These are phyloP conservation scores for Drosophila nr. fundita DNA, from an alignment of 2,888 invertebrate species.

Conservation along the genomic window DNA sequence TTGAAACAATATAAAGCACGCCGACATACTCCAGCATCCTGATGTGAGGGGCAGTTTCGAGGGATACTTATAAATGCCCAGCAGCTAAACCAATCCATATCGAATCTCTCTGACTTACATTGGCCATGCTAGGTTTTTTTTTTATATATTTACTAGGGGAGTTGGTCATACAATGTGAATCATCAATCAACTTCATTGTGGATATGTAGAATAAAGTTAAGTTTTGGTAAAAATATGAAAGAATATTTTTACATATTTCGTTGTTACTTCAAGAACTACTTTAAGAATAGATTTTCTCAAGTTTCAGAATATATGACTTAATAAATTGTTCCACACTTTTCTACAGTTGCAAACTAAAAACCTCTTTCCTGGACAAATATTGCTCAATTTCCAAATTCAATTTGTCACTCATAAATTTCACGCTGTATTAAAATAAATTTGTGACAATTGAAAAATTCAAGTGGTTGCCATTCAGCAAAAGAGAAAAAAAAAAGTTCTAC, in stretches of 20 bases:
- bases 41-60: constrained; percentile 32
- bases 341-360: background rate
- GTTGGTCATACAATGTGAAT: constrained; percentile 32
- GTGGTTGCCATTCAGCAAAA: constrained; percentile 44
- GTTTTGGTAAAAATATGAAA: background rate
- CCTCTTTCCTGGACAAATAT: constrained; percentile 51
- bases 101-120: constrained; percentile 37
- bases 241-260: background rate
- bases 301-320: background rate
- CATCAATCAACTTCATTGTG: constrained; percentile 80
- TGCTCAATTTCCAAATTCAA: constrained; percentile 79
- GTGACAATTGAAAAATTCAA: constrained; percentile 76
- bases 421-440: constrained; percentile 81
- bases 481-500: constrained; percentile 34
- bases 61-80: constrained; percentile 43
- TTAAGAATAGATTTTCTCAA: background rate
- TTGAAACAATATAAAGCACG: constrained; percentile 67
- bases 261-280: background rate
- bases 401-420: constrained; percentile 83
- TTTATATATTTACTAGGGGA: constrained; percentile 1
- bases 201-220: background rate
- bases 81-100: constrained; percentile 54
- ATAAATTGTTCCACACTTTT: background rate
- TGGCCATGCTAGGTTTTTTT: constrained; percentile 21
- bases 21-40: constrained; percentile 41